Conservation (phyloP, 2,113 vertebrate genomes). For the Oncorhynchus nerka region DNA sequence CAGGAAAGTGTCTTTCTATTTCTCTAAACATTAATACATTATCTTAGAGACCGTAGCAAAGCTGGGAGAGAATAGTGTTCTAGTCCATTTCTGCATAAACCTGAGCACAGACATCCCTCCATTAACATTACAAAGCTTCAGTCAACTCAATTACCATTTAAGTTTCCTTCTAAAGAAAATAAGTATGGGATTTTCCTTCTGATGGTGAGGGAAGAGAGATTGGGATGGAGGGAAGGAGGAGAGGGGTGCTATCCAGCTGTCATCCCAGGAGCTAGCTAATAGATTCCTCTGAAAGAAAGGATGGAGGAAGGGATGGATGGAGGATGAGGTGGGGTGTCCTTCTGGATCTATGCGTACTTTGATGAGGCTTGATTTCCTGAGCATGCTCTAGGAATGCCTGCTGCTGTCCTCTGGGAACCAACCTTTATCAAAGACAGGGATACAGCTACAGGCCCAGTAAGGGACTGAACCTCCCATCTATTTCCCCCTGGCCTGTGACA, state of each 20-base stretch:
- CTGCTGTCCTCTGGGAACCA: neutral
- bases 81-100: neutral
- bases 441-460: neutral
- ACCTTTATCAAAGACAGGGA: neutral
- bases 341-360: neutral
- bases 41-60: neutral
- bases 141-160: constrained; percentile 48
- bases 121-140: constrained; percentile 20
- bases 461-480: too few relatives aligned
- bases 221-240: neutral
- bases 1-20: neutral
- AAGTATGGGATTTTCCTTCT: constrained; percentile 5
- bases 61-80: neutral
- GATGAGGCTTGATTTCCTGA: neutral
- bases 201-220: neutral
- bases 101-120: neutral
- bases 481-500: too few relatives aligned
- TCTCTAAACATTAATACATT: neutral
- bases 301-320: neutral
- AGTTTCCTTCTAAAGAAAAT: constrained; percentile 44
- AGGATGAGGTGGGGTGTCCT: neutral
- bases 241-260: neutral
- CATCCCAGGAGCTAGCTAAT: neutral
- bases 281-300: neutral
- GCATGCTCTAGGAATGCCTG: neutral